Conservation (phyloP, 2,797 vertebrate species). For the Phataginus tricuspis region DNA sequence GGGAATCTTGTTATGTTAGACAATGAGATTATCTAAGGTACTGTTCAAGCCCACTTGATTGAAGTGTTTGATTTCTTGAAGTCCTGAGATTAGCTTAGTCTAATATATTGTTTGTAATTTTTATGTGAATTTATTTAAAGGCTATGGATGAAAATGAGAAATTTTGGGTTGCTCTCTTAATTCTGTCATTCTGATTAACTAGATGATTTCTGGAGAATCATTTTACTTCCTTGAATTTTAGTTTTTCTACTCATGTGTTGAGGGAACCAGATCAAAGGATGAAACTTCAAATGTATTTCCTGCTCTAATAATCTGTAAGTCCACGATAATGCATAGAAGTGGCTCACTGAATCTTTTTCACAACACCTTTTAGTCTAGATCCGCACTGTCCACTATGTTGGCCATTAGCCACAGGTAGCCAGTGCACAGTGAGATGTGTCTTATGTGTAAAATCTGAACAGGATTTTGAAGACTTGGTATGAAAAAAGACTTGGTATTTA, state of each 20-base stretch:
- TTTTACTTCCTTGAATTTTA: neutral
- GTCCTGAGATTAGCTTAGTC: neutral
- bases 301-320: neutral
- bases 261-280: neutral
- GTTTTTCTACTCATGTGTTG: neutral
- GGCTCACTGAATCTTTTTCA: neutral
- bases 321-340: neutral
- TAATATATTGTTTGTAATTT: neutral
- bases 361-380: neutral
- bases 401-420: neutral
- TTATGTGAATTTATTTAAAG: constrained; percentile 16
- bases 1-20: neutral
- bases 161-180: neutral
- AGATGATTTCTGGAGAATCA: constrained; percentile 6
- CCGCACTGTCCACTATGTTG: neutral
- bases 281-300: neutral
- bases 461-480: neutral
- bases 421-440: neutral
- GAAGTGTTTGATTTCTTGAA: neutral
- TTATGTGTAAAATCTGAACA: neutral
- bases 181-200: neutral
- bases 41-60: neutral
- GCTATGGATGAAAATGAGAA: neutral
- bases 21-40: neutral
- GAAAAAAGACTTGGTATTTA: neutral